Evolutionary conservation across 2,797 vertebrate species (phyloP).

Genomic region (Neosalanx taihuensis): DNA sequence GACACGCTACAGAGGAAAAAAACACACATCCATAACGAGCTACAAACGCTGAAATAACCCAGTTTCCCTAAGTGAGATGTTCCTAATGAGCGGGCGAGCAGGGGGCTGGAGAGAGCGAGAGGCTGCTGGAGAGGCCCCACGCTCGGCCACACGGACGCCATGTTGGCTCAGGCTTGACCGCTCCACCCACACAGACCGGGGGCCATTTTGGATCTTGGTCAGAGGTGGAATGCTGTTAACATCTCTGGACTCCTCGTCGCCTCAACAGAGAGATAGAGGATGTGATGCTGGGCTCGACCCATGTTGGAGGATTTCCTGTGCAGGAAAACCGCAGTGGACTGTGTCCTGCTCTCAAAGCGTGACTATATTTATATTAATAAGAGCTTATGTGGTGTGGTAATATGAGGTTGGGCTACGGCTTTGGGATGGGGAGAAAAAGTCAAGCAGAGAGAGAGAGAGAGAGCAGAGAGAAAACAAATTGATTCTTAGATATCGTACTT

Average conservation of each 20-base stretch:
- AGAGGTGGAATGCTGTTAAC: not conserved
- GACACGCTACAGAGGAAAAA: constrained; percentile 1
- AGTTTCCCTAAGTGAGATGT: constrained; percentile 16
- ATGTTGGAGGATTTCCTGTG: constrained; percentile 40
- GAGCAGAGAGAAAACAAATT: constrained; percentile 64
- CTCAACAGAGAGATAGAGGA: constrained; percentile 10
- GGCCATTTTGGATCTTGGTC: constrained; percentile 20
- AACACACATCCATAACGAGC: constrained; percentile 7
- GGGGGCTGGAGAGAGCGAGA: not conserved
- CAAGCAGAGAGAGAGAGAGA: constrained; percentile 62
- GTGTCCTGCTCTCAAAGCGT: constrained; percentile 62
- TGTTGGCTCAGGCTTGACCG: not conserved
- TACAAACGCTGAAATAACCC: constrained; percentile 20
- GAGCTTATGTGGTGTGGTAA: constrained; percentile 74
- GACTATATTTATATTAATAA: constrained; percentile 84
- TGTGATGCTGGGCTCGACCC: not conserved
- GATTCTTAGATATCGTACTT: constrained; percentile 51
- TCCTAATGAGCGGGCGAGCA: constrained; percentile 9
- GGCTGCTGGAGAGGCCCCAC: constrained; percentile 36
- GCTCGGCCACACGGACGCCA: constrained; percentile 34
- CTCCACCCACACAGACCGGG: not conserved
- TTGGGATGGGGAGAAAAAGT: constrained; percentile 67
- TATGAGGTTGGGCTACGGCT: constrained; percentile 69
- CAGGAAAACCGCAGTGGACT: constrained; percentile 62
- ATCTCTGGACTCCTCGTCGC: constrained; percentile 10